Conservation (phyloP, 1,140 invertebrate genomes). For the Brachionus koreanus region DNA sequence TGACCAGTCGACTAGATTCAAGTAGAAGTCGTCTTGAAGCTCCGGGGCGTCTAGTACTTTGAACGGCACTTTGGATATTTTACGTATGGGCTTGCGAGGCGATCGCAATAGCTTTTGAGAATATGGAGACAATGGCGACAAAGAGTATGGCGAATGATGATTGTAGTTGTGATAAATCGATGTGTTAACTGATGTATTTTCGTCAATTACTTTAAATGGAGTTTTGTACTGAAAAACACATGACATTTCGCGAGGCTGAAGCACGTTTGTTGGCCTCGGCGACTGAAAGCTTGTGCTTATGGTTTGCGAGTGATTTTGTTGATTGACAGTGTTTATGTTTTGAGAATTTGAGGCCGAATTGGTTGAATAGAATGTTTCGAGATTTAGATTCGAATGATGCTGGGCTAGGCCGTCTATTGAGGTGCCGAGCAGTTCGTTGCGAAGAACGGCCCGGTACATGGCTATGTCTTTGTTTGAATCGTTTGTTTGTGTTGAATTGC, state of each 20-base stretch:
- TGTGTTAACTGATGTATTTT: neutral
- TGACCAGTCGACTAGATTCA: conserved; percentile 99
- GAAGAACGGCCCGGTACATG: conserved; percentile 25
- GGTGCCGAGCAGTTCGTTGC: conserved; percentile 40
- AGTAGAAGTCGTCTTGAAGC: conserved; percentile 96
- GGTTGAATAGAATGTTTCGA: neutral
- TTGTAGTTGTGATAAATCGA: neutral
- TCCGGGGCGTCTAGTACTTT: conserved; percentile 97
- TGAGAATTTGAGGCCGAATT: neutral
- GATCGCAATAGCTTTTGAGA: conserved; percentile 88
- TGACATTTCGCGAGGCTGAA: neutral
- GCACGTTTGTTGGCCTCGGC: neutral
- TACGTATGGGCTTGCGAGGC: conserved; percentile 78
- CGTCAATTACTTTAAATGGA: conserved; percentile 35
- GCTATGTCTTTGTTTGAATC: conserved; percentile 34
- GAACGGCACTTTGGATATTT: conserved; percentile 94
- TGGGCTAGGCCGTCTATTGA: conserved; percentile 15
- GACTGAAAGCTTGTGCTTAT: neutral
- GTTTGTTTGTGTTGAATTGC: neutral
- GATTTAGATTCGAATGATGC: neutral
- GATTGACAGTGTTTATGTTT: neutral
- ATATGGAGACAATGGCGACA: conserved; percentile 72
- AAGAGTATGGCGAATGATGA: conserved; percentile 39
- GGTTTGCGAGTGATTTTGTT: neutral
- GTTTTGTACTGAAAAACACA: conserved; percentile 30